Base-by-base conservation (phyloP, 2,888 invertebrate genomes). In the Cotesia congregata region DNA sequence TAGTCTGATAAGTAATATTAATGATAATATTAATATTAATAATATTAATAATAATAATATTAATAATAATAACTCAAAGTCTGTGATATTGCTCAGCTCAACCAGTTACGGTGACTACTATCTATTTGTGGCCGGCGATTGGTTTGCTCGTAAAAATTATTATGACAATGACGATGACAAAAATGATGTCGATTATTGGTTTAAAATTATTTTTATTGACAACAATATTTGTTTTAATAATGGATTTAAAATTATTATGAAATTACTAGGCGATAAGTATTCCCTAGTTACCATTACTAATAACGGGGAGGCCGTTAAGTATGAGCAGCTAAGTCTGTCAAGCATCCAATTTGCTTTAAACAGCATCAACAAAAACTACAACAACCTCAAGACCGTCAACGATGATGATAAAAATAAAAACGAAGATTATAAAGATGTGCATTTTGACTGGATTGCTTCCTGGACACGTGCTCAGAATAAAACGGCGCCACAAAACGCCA, bases 31-130 rank as follows among this genome's bases (percentile, higher is more conserved):
- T 59, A 87, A 86, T 85, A 85, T 85, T 86, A 84, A 85, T 86
- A 71, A 72, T 74, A 79, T 17, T 62, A 62, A 62, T 62, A 50
- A 12, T 50, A 50, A 50, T 50, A 50, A 80, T 80, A 79, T 76
- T 84, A 84, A 85, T 85, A 85, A 85, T 85, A 85, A 86, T 85
- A 87, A 88, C 87, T 89, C 88, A 86, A 89, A 88, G 88, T 89
- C 89, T 89, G 89, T 89, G 89, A 89, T 89, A 89, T 89, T 89
- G 89, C 89, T 89, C 89, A 86, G 89, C 89, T 89, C 89, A 88
- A 88, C 85, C 87, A 86, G 84, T 84, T 83, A 85, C 85, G 86
- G 87, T 87, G 88, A 88, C 85, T 85, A 87, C 85, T 87, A 87
- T 87, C 84, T 86, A 83, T 83, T 86, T 82, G 77, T 70, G 80